A percentile compares a stretch with the other conserved stretches of the same genome.
Evolutionary conservation across 2,113 vertebrate species (phyloP).

Genomic region (Thunnus maccoyii): DNA sequence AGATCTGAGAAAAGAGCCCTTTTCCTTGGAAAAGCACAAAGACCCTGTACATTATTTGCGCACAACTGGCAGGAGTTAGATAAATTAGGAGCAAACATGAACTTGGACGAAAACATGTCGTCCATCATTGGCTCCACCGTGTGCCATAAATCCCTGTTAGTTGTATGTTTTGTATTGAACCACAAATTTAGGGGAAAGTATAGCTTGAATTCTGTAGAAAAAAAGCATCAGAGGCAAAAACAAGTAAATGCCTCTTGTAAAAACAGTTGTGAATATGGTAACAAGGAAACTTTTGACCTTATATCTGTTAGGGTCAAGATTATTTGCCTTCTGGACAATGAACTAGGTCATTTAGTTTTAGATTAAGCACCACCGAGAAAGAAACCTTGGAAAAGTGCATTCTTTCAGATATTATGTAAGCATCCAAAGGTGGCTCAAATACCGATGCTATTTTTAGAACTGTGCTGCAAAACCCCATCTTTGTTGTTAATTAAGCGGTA

Average conservation of each 20-base stretch:
- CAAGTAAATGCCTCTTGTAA: neutral
- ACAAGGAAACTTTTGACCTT: neutral
- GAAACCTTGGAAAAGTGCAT: constrained; percentile 28
- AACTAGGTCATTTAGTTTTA: neutral
- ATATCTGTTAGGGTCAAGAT: neutral
- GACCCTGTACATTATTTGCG: constrained; percentile 32
- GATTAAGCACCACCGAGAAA: constrained; percentile 9
- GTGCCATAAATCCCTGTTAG: constrained; percentile 8
- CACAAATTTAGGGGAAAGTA: constrained; percentile 21
- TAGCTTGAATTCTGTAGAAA: neutral
- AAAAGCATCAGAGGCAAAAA: neutral
- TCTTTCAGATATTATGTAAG: constrained; percentile 47
- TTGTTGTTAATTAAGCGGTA: constrained; percentile 54
- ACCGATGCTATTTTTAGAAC: constrained; percentile 44
- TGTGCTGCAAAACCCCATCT: constrained; percentile 40
- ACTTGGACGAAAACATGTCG: constrained; percentile 47
- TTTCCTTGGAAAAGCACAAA: constrained; percentile 50
- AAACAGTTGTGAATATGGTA: neutral
- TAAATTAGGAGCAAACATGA: constrained; percentile 50
- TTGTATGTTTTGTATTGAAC: constrained; percentile 4
- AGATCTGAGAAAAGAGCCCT: constrained; percentile 46
- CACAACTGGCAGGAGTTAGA: constrained; percentile 27
- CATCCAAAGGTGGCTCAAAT: constrained; percentile 18
- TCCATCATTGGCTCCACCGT: constrained; percentile 17
- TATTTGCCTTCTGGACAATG: neutral